These are phyloP conservation scores for Nysson spinosus DNA, from an alignment of 2,888 invertebrate species.

Conservation along the genomic window DNA sequence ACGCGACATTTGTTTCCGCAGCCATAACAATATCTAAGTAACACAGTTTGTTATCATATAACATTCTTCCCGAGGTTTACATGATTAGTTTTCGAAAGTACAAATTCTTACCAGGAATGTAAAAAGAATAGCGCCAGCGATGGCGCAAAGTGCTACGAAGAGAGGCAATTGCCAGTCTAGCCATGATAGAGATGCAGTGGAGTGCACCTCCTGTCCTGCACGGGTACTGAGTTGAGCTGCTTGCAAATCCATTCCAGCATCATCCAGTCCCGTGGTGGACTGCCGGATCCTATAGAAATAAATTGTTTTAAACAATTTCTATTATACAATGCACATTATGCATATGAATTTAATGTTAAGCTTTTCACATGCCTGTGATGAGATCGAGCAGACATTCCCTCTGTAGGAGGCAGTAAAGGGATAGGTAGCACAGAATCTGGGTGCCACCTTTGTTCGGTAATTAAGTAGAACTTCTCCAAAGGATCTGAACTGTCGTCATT, in stretches of 20 bases:
- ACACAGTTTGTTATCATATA: neutral
- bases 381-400: conserved; percentile 76
- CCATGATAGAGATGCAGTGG: conserved; percentile 72
- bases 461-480: conserved; percentile 68
- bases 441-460: conserved; percentile 69
- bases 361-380: conserved; percentile 68
- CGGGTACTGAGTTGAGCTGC: conserved; percentile 69
- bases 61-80: neutral
- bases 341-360: too few relatives aligned
- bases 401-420: conserved; percentile 67
- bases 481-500: conserved; percentile 60
- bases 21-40: conserved; percentile 75
- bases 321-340: too few relatives aligned
- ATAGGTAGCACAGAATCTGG: conserved; percentile 68
- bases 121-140: conserved; percentile 74
- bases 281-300: conserved; percentile 69
- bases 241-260: conserved; percentile 77
- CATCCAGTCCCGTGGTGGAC: conserved; percentile 77
- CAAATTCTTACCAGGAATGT: conserved; percentile 71
- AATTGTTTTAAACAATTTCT: neutral
- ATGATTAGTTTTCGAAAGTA: neutral
- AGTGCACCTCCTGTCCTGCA: conserved; percentile 71
- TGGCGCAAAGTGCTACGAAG: conserved; percentile 73
- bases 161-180: conserved; percentile 74
- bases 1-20: conserved; percentile 77